These are phyloP conservation scores for Andrena minutula DNA, from an alignment of 2,888 invertebrate species.

Conservation along the genomic window DNA sequence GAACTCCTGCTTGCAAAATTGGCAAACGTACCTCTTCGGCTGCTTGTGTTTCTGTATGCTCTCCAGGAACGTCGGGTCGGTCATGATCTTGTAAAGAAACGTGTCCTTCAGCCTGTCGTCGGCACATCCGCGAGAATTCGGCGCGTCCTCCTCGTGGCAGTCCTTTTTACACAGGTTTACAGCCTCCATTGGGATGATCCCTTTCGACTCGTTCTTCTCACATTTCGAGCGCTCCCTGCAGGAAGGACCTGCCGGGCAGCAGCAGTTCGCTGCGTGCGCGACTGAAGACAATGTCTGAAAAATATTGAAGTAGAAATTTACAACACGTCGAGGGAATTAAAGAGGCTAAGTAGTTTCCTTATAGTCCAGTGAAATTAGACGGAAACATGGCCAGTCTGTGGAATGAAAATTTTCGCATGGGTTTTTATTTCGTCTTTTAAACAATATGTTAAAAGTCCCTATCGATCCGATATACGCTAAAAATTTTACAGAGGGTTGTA, in stretches of 20 bases:
- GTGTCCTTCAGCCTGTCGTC: slow-evolving; percentile 75
- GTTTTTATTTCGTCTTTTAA: too few species aligned
- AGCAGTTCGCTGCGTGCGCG: background rate
- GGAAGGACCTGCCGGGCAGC: slow-evolving; percentile 1
- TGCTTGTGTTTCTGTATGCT: slow-evolving; percentile 63
- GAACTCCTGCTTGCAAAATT: slow-evolving; percentile 79
- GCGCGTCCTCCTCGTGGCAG: slow-evolving; percentile 20
- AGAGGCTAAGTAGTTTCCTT: too few species aligned
- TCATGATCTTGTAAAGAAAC: slow-evolving; percentile 81
- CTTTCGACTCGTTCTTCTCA: background rate
- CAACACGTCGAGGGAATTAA: too few species aligned
- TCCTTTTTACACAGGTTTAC: slow-evolving; percentile 73
- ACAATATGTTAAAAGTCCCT: too few species aligned
- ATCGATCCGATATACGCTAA: too few species aligned
- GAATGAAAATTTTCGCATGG: too few species aligned
- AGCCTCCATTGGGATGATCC: slow-evolving; percentile 48
- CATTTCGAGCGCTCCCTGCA: background rate
- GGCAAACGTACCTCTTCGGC: slow-evolving; percentile 66
- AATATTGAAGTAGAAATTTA: too few species aligned
- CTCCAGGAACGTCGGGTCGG: slow-evolving; percentile 78
- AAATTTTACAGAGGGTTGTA: too few species aligned
- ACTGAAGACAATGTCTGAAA: background rate
- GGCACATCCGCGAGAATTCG: slow-evolving; percentile 8
- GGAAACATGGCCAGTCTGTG: too few species aligned
- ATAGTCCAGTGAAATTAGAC: too few species aligned